Conservation (phyloP, 2,797 vertebrate species). For the Sebastes cheni region DNA sequence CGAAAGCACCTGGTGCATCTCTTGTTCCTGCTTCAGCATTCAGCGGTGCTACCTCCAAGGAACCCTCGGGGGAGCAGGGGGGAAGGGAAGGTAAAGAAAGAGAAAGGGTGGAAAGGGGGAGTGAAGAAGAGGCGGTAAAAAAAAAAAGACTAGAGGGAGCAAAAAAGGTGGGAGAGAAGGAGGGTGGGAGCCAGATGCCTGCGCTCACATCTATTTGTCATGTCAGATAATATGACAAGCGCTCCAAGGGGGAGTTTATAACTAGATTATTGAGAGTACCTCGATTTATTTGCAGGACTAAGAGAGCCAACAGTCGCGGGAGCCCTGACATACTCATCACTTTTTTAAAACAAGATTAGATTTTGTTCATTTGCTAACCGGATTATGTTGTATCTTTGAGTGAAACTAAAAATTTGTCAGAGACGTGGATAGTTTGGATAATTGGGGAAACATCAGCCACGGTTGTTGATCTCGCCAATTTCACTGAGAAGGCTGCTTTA, state of each 20-base stretch:
- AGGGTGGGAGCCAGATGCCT: constrained; percentile 28
- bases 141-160: constrained; percentile 12
- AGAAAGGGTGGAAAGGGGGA: neutral
- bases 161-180: constrained; percentile 14
- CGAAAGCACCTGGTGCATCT: constrained; percentile 37
- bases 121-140: neutral
- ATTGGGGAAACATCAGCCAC: constrained; percentile 14
- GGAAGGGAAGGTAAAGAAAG: neutral
- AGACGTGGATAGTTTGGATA: constrained; percentile 30
- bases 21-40: constrained; percentile 29
- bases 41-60: neutral
- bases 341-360: constrained; percentile 63
- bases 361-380: constrained; percentile 58
- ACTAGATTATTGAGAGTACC: constrained; percentile 71
- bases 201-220: constrained; percentile 73
- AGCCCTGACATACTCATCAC: constrained; percentile 37
- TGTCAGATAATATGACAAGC: constrained; percentile 75
- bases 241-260: constrained; percentile 66
- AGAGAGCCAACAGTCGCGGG: constrained; percentile 47
- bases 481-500: constrained; percentile 23
- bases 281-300: constrained; percentile 71
- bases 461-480: constrained; percentile 9
- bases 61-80: neutral
- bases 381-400: constrained; percentile 50
- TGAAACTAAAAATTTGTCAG: constrained; percentile 28